Conservation (phyloP, 2,797 vertebrate genomes). For the Betta splendens region DNA sequence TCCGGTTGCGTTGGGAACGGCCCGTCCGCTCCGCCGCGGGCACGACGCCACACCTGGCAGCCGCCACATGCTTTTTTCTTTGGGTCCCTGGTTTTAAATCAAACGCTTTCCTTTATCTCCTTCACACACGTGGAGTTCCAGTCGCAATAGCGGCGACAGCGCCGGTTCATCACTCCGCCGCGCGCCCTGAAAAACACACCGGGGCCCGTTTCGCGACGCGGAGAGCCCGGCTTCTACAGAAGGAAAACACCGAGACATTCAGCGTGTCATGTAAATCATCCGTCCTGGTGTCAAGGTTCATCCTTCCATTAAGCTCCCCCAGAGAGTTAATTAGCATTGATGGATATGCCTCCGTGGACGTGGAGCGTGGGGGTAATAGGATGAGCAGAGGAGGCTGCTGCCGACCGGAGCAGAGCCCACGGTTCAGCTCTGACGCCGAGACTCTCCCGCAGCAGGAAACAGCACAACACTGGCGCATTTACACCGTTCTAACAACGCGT, state of each 20-base stretch:
- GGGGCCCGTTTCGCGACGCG: constrained; percentile 9
- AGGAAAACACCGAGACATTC: background rate
- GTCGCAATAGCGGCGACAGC: constrained; percentile 29
- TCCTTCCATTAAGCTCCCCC: constrained; percentile 18
- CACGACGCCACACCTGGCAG: constrained; percentile 41
- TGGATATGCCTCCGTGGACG: constrained; percentile 55
- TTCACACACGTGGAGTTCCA: constrained; percentile 51
- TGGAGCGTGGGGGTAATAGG: constrained; percentile 41
- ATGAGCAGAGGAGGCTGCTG: constrained; percentile 26
- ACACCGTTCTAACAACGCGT: background rate
- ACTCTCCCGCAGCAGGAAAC: constrained; percentile 5
- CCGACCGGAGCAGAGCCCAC: constrained; percentile 7
- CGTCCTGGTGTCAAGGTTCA: background rate
- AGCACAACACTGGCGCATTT: constrained; percentile 11
- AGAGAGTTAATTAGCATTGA: constrained; percentile 51
- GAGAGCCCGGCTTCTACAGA: background rate
- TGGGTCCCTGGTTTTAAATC: constrained; percentile 48
- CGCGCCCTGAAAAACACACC: constrained; percentile 1
- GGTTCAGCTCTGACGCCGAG: constrained; percentile 25
- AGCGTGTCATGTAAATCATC: too few species aligned
- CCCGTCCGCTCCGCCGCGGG: background rate
- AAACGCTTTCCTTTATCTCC: constrained; percentile 53
- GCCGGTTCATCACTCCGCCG: constrained; percentile 17
- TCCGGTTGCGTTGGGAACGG: constrained; percentile 40
- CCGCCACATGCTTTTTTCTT: constrained; percentile 43